These are phyloP conservation scores for Geopemphigus sp. DNA, from an alignment of 1,140 invertebrate genomes.

Conservation along the genomic window DNA sequence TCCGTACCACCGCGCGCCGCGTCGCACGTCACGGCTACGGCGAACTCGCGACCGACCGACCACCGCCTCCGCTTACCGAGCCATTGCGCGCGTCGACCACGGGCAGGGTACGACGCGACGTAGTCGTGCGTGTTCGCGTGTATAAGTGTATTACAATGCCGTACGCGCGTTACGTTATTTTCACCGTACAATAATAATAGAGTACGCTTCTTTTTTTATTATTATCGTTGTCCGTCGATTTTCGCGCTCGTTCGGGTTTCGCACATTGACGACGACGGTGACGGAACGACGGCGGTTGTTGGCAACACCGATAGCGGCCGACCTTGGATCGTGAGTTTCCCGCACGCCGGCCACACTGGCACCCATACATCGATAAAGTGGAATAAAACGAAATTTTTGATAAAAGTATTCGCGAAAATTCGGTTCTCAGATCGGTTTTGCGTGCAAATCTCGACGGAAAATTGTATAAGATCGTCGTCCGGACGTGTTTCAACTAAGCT, in stretches of 20 bases:
- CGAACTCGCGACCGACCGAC: no score
- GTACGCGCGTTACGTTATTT: no score
- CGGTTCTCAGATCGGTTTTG: neutral
- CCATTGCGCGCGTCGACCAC: no score
- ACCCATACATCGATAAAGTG: neutral
- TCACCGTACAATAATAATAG: no score
- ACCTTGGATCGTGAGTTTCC: constrained; percentile 1
- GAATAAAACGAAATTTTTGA: constrained; percentile 15
- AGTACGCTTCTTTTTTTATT: neutral
- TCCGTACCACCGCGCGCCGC: no score
- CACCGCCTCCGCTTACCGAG: no score
- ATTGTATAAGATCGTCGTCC: neutral
- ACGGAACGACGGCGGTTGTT: neutral
- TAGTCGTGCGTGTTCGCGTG: no score
- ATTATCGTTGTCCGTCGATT: neutral
- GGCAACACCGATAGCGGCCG: neutral
- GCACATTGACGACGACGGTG: neutral
- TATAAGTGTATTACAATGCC: no score
- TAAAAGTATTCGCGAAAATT: neutral
- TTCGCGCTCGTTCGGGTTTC: neutral
- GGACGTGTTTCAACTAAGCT: neutral
- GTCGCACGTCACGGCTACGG: no score
- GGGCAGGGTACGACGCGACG: no score
- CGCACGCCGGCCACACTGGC: constrained; percentile 7
- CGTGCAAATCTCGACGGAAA: neutral